Percentiles rank a stretch among this genome's conserved stretches.
These are phyloP conservation scores for Scaeva pyrastri DNA, from an alignment of 2,888 invertebrate genomes.

Conservation along the genomic window DNA sequence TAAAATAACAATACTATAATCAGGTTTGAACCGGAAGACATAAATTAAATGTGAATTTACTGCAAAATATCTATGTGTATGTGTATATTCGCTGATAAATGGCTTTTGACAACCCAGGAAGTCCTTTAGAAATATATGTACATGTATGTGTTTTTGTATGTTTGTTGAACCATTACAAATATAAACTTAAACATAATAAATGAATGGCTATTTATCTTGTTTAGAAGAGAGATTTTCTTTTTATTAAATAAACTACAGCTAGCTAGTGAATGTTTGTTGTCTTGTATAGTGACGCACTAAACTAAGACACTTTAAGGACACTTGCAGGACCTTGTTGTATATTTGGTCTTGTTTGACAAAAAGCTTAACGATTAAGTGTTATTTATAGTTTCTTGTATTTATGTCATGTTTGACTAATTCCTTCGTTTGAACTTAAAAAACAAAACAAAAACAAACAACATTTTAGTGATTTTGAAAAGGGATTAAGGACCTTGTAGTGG, in stretches of 20 bases:
- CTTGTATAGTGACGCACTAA: background rate
- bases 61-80: too few relatives aligned
- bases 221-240: slow-evolving; percentile 16
- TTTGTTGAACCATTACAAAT: too few relatives aligned
- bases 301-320: background rate
- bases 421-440: background rate
- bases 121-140: background rate
- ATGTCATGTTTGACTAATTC: slow-evolving; percentile 15
- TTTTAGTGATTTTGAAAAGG: too few relatives aligned
- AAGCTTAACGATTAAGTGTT: slow-evolving; percentile 19
- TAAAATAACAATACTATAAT: background rate
- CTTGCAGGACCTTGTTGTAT: background rate
- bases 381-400: slow-evolving; percentile 18
- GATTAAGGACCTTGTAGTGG: too few relatives aligned
- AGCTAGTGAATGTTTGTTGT: background rate
- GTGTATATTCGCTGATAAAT: too few relatives aligned
- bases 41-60: background rate
- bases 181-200: background rate
- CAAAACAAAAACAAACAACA: too few relatives aligned
- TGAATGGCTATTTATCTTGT: slow-evolving; percentile 22
- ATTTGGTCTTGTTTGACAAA: background rate
- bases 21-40: background rate
- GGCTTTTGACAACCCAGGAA: background rate
- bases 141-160: too few relatives aligned
- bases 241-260: background rate